These are phyloP conservation scores for Megathymus violae DNA, from an alignment of 1,140 invertebrate genomes.

Conservation along the genomic window DNA sequence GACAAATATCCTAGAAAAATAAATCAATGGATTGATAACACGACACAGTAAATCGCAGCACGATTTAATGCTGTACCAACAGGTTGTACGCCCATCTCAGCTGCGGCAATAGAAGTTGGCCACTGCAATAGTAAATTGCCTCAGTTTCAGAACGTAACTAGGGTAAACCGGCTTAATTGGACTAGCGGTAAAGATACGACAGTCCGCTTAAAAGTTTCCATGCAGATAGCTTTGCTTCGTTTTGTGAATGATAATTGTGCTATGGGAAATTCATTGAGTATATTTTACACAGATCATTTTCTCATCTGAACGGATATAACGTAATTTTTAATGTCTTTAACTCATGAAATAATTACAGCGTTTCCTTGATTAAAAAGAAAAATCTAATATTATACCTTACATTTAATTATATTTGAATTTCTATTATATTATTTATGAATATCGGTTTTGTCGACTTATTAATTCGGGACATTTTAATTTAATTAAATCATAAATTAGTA, in stretches of 20 bases:
- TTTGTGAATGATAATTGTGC: not conserved
- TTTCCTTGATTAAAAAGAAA: too few relatives aligned
- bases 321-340: too few relatives aligned
- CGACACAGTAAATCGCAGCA: slow-evolving; percentile 25
- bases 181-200: slow-evolving; percentile 25
- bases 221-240: slow-evolving; percentile 6
- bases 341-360: too few relatives aligned
- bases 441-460: too few relatives aligned
- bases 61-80: slow-evolving; percentile 29
- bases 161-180: slow-evolving; percentile 27
- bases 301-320: too few relatives aligned
- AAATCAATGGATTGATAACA: slow-evolving; percentile 16
- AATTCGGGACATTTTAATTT: too few relatives aligned
- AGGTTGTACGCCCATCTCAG: slow-evolving; percentile 29
- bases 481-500: too few relatives aligned
- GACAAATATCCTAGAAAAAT: not conserved
- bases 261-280: not conserved
- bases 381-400: too few relatives aligned
- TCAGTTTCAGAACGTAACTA: slow-evolving; percentile 23
- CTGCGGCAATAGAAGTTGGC: slow-evolving; percentile 17
- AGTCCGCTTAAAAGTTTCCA: slow-evolving; percentile 16
- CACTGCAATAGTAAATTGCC: slow-evolving; percentile 29
- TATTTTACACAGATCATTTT: not conserved
- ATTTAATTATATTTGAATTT: too few relatives aligned
- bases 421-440: too few relatives aligned